Conservation (phyloP, 92 coral and sea anemone species). For the Umimayanthus kanabou region DNA sequence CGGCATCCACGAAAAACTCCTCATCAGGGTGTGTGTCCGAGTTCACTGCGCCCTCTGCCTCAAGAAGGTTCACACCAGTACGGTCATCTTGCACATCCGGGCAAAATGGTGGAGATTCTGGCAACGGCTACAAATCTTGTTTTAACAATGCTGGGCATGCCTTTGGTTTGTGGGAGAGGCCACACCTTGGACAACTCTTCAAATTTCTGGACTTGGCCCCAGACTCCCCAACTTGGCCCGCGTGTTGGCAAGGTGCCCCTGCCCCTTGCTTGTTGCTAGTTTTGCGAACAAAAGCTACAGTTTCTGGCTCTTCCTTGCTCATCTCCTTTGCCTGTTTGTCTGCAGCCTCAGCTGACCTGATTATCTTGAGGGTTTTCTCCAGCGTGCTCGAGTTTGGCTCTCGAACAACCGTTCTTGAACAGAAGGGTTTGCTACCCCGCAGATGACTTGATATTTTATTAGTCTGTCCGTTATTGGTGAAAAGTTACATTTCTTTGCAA, state of each 20-base stretch:
- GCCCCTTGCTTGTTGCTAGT: constrained; percentile 2
- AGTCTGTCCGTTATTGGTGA: constrained; percentile 22
- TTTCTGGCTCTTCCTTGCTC: constrained; percentile 9
- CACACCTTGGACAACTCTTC: constrained; percentile 12
- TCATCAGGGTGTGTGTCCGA: neutral
- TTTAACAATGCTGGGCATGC: constrained; percentile 26
- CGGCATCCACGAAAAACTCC: constrained; percentile 10
- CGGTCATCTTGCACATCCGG: constrained; percentile 11
- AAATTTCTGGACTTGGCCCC: neutral
- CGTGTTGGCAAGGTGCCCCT: neutral
- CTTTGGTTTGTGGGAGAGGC: constrained; percentile 30
- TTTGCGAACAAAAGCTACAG: constrained; percentile 21
- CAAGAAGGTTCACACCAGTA: neutral
- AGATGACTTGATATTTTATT: constrained; percentile 15
- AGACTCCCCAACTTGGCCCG: neutral
- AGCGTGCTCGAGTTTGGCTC: constrained; percentile 21
- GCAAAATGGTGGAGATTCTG: constrained; percentile 23
- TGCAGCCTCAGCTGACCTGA: constrained; percentile 8
- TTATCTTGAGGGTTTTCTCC: constrained; percentile 24
- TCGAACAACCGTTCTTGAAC: constrained; percentile 33
- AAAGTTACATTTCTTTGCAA: constrained; percentile 34
- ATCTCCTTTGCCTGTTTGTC: neutral
- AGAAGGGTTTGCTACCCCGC: constrained; percentile 10
- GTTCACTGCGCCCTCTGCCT: neutral
- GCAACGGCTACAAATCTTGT: constrained; percentile 22